Conservation (phyloP, 2,113 vertebrate genomes). For the Periophthalmus modestus region DNA sequence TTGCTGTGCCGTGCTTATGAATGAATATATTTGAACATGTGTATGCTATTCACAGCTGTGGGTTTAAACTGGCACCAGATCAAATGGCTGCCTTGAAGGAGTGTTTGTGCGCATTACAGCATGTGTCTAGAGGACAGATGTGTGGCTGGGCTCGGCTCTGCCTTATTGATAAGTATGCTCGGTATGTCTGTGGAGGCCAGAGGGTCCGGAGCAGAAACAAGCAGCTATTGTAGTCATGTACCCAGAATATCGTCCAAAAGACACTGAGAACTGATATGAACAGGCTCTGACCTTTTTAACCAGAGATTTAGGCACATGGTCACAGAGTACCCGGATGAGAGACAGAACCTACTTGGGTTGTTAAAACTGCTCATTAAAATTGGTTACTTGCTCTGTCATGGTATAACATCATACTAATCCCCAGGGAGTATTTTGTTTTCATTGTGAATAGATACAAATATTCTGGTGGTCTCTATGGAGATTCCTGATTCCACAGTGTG, state of each 20-base stretch:
- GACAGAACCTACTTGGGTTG: background rate
- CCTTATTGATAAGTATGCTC: slow-evolving; percentile 70
- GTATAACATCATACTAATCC: no score
- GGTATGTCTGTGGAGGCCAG: slow-evolving; percentile 86
- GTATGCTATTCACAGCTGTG: slow-evolving; percentile 6
- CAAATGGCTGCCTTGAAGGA: slow-evolving; percentile 42
- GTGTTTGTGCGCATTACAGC: slow-evolving; percentile 56
- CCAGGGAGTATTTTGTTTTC: no score
- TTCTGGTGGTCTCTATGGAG: no score
- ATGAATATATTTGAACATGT: slow-evolving; percentile 14
- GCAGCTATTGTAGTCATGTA: slow-evolving; percentile 86
- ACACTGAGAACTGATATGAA: background rate
- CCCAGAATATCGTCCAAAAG: slow-evolving; percentile 48
- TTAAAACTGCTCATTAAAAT: background rate
- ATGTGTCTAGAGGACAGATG: slow-evolving; percentile 59
- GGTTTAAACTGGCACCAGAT: slow-evolving; percentile 35
- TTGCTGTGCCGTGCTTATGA: background rate
- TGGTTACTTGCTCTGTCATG: no score
- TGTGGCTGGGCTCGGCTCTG: slow-evolving; percentile 69
- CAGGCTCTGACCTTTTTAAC: background rate
- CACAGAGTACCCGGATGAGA: background rate
- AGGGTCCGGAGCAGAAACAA: slow-evolving; percentile 85
- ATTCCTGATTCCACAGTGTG: no score
- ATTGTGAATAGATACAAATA: no score
- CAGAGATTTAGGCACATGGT: background rate